These are phyloP conservation scores for Latrodectus hesperus DNA, from an alignment of 2,888 invertebrate species.

Conservation along the genomic window DNA sequence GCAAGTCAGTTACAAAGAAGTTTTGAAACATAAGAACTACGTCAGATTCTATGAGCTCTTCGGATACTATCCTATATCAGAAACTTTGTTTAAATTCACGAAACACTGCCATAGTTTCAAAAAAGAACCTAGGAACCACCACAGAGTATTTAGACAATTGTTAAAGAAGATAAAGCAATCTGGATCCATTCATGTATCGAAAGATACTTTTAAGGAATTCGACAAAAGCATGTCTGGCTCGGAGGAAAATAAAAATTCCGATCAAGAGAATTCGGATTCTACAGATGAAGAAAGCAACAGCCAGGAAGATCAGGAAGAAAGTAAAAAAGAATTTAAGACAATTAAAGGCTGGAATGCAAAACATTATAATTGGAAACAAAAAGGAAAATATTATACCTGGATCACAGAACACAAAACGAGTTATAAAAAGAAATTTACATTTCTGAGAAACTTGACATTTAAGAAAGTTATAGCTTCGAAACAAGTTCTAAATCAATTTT, in stretches of 20 bases:
- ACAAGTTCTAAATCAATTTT: not conserved
- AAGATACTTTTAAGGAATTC: not conserved
- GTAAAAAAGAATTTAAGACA: not conserved
- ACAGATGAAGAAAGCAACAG: too few species aligned
- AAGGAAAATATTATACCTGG: not conserved
- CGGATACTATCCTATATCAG: not conserved
- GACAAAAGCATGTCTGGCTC: not conserved
- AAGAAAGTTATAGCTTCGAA: not conserved
- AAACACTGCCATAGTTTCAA: not conserved
- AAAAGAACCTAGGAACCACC: not conserved
- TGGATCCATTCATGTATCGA: not conserved
- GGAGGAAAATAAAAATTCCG: too few species aligned
- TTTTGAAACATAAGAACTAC: not conserved
- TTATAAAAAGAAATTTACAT: not conserved
- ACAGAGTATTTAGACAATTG: not conserved
- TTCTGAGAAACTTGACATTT: conserved; percentile 7
- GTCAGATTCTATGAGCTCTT: not conserved
- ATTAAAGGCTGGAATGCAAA: not conserved
- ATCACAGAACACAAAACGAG: not conserved
- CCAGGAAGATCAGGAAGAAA: too few species aligned
- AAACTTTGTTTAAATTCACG: not conserved
- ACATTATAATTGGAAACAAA: not conserved
- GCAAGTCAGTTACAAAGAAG: not conserved
- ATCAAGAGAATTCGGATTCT: too few species aligned
- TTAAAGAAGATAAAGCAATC: not conserved